A percentile compares a stretch with the other conserved stretches of the same genome.
Conservation (phyloP, 2,113 vertebrate genomes). For the Tor tambroides region DNA sequence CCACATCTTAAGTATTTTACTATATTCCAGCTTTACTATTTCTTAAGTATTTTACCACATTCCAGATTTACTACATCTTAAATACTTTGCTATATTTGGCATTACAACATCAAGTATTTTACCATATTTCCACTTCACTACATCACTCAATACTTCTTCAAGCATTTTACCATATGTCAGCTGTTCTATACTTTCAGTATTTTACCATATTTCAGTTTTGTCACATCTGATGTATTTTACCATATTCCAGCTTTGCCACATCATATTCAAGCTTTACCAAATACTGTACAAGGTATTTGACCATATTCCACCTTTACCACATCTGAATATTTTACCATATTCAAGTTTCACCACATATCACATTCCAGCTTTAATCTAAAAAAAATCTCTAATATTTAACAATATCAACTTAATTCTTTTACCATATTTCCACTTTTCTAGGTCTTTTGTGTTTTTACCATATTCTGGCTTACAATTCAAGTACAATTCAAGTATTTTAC, state of each 20-base stretch:
- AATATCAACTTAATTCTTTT: not conserved
- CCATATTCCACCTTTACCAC: too few species aligned
- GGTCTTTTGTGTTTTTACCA: not conserved
- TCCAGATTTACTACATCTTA: not conserved
- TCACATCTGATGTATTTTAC: too few species aligned
- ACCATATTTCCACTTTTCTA: not conserved
- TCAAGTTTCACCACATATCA: not conserved
- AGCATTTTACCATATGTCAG: not conserved
- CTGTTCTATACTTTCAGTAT: not conserved
- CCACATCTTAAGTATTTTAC: not conserved
- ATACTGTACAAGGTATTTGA: too few species aligned
- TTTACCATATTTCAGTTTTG: not conserved
- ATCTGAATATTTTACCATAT: not conserved
- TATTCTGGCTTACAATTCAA: not conserved
- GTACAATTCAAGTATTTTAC: not conserved
- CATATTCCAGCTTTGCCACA: too few species aligned
- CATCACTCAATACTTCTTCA: not conserved
- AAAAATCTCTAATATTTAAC: not conserved
- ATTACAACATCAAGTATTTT: not conserved
- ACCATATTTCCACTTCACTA: not conserved
- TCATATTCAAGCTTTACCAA: too few species aligned
- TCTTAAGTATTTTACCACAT: not conserved
- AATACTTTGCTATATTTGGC: not conserved
- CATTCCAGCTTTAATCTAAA: too few species aligned
- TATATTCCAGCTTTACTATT: not conserved